A percentile compares a stretch with the other conserved stretches of the same genome.
Evolutionary conservation across 2,888 invertebrate genomes (phyloP).

Genomic region (Drosophila atripex): DNA sequence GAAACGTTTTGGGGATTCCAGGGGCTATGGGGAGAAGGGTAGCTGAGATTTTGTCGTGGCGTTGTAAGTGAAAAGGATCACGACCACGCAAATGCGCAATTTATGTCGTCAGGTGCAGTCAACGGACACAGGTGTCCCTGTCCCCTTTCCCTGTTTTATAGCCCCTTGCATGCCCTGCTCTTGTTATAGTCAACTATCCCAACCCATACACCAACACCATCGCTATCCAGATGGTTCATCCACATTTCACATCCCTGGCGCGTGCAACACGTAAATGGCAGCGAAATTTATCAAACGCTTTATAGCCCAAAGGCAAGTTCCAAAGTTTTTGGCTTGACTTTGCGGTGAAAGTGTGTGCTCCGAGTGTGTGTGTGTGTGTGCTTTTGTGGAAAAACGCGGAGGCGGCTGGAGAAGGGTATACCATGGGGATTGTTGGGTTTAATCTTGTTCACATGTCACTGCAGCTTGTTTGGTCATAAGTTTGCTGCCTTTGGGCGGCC

Average conservation of each 20-base stretch:
- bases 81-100: conserved; percentile 63
- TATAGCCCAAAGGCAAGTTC: conserved; percentile 36
- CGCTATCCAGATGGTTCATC: conserved; percentile 30
- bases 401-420: conserved; percentile 1
- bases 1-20: neutral
- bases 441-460: conserved; percentile 65
- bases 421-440: conserved; percentile 23
- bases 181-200: conserved; percentile 29
- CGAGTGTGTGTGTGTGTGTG: too few species aligned
- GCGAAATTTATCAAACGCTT: conserved; percentile 64
- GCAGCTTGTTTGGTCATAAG: conserved; percentile 51
- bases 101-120: conserved; percentile 52
- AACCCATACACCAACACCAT: conserved; percentile 13
- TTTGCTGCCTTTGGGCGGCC: conserved; percentile 6
- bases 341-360: conserved; percentile 9
- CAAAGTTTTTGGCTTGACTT: conserved; percentile 33
- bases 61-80: conserved; percentile 42
- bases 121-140: conserved; percentile 41
- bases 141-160: conserved; percentile 12
- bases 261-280: conserved; percentile 69
- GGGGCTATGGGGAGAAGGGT: conserved; percentile 8
- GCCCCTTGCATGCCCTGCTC: neutral
- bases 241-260: conserved; percentile 43
- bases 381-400: conserved; percentile 2
- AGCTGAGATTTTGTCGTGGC: conserved; percentile 49